These are phyloP conservation scores for Lepidurus packardi DNA, from an alignment of 1,140 invertebrate species.

Conservation along the genomic window DNA sequence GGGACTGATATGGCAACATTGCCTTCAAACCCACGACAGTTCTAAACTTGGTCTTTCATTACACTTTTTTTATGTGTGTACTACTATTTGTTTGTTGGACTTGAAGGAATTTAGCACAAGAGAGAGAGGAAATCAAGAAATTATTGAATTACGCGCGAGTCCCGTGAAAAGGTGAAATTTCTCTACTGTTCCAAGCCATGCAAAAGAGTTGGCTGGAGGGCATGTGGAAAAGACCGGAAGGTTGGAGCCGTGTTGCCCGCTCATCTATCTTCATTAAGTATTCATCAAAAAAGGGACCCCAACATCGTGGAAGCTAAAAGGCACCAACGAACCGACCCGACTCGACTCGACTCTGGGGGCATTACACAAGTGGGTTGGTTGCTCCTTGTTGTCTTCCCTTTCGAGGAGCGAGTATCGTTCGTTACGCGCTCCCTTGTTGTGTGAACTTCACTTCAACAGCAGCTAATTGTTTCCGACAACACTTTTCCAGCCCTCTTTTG, in stretches of 20 bases:
- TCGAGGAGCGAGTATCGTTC: not conserved
- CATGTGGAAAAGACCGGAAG: slow-evolving; percentile 21
- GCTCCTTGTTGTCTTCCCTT: not conserved
- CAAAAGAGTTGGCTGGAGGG: slow-evolving; percentile 7
- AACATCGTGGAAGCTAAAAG: slow-evolving; percentile 3
- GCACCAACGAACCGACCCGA: not conserved
- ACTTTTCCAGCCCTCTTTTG: not conserved
- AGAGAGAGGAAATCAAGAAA: not conserved
- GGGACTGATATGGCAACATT: not conserved
- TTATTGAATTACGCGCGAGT: not conserved
- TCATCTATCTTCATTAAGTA: slow-evolving; percentile 20
- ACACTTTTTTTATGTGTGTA: too few species aligned
- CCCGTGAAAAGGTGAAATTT: not conserved
- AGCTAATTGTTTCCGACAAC: not conserved
- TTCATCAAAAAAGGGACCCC: not conserved
- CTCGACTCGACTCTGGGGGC: not conserved
- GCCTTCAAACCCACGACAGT: too few species aligned
- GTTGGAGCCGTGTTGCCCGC: slow-evolving; percentile 7
- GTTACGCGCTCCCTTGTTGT: not conserved
- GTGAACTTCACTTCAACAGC: not conserved
- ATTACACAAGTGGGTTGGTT: not conserved
- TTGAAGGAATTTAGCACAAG: not conserved
- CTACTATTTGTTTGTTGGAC: too few species aligned
- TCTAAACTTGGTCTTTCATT: too few species aligned
- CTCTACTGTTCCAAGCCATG: not conserved